Conservation (phyloP, 53 echinoderm and acorn worm species). For the Actinopyga echinites region DNA sequence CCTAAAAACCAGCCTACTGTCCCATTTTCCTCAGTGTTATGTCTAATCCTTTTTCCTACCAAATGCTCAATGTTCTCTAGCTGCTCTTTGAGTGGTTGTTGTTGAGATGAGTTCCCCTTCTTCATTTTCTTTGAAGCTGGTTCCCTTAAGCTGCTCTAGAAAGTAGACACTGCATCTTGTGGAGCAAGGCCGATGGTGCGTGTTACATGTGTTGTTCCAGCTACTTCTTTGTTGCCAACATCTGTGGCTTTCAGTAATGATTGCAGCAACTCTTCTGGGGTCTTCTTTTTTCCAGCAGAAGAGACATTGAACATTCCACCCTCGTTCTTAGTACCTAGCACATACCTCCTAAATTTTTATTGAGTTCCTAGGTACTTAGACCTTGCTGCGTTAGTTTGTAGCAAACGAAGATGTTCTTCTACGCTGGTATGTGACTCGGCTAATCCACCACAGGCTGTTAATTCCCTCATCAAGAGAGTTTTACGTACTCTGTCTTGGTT, state of each 20-base stretch:
- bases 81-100: not conserved
- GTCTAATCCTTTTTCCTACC: conserved; percentile 17
- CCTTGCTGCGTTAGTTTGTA: not conserved
- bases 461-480: conserved; percentile 4
- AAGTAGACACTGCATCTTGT: conserved; percentile 17
- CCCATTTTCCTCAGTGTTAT: conserved; percentile 12
- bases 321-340: conserved; percentile 34
- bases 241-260: not conserved
- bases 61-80: not conserved
- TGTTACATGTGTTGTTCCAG: not conserved
- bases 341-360: conserved; percentile 28
- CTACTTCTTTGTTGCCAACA: not conserved
- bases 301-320: conserved; percentile 43
- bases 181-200: conserved; percentile 8
- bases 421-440: not conserved
- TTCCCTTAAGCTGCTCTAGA: not conserved
- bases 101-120: not conserved
- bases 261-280: not conserved
- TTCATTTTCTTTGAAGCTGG: conserved; percentile 13
- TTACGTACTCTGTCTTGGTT: conserved; percentile 22
- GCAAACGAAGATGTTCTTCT: not conserved
- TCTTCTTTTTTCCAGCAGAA: conserved; percentile 33
- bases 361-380: conserved; percentile 19
- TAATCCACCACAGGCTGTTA: conserved; percentile 17
- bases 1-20: not conserved